Conservation (phyloP, 2,888 invertebrate species). For the Hermodice carunculata region DNA sequence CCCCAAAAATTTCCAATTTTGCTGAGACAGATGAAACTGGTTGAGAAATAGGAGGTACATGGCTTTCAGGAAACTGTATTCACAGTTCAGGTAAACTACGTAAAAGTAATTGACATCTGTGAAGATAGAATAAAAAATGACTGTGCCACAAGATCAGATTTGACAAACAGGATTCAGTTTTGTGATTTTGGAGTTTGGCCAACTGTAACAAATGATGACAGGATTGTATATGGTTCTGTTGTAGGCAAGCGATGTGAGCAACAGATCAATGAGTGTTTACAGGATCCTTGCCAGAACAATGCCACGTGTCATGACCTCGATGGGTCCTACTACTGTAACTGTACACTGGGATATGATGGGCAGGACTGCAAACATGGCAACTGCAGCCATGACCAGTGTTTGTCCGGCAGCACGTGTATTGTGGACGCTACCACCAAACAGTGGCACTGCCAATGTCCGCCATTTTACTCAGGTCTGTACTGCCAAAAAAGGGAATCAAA, state of each 20-base stretch:
- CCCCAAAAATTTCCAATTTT: too few species aligned
- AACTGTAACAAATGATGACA: too few species aligned
- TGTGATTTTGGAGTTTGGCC: too few species aligned
- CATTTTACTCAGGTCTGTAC: constrained; percentile 26
- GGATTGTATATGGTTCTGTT: too few species aligned
- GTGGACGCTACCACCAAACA: neutral
- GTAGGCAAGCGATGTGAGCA: constrained; percentile 2
- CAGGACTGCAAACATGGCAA: constrained; percentile 17
- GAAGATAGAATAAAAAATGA: too few species aligned
- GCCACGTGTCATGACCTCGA: constrained; percentile 10
- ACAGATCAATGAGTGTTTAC: constrained; percentile 24
- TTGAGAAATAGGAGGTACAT: too few species aligned
- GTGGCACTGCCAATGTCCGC: constrained; percentile 24
- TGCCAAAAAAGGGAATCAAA: neutral
- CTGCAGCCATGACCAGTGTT: constrained; percentile 12
- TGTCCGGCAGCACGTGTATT: neutral
- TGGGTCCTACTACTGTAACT: constrained; percentile 24
- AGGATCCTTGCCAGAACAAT: constrained; percentile 14
- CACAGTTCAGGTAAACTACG: too few species aligned
- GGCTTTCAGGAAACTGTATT: too few species aligned
- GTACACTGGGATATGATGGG: constrained; percentile 28
- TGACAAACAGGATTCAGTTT: too few species aligned
- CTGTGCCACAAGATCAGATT: too few species aligned
- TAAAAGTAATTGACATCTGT: too few species aligned
- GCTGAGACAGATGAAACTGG: too few species aligned